Evolutionary conservation across 2,888 invertebrate species (phyloP), one percentile per base, ranked within the genome.

Genomic region (Mesoligia furuncula): DNA sequence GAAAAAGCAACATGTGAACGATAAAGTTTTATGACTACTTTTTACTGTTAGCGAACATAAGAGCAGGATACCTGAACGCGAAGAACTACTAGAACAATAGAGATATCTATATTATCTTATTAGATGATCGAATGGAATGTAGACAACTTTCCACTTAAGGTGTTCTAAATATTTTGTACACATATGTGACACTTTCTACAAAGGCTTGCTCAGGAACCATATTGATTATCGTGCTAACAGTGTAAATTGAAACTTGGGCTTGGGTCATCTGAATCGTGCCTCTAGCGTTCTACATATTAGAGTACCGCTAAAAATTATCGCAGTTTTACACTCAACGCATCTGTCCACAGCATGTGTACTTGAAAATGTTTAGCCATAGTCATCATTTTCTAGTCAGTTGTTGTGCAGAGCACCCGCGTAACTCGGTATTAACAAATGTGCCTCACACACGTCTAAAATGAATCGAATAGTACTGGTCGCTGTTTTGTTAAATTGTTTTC

Each of bases 241-340:
- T 95, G 95, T 93, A 94, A 96, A 96, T 95, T 95, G 93, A 91
- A 91, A 90, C 90, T 89, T 85, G 84, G 89, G 88, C 91, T 89
- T 87, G 90, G 94, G 93, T 93, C 94, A 93, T 91, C 90, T 86
- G 88, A 89, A 90, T 95, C 96, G 96, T 96, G 96, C 90, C 87
- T 91, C 89, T 89, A 89, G 75, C 89, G 96, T 93, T 92, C 96
- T 87, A 96, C 94, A 95, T 96, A 93, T 91, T 87, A 73, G 79
- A 91, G 93, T 95, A 96, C 96, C 96, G 96, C 95, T 94, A 96
- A 90, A 91, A 96, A 96, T 96, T 96, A 96, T 93, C 96, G 91
- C 93, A 93, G 93, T 92, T 96, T 95, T 90, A 90, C 93, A 92
- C 91, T 87, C 78, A 70, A 59, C 64, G 72, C 75, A 72, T 76